Base-by-base conservation (phyloP, 2,888 invertebrate genomes). In the Protodeltote pygarga region DNA sequence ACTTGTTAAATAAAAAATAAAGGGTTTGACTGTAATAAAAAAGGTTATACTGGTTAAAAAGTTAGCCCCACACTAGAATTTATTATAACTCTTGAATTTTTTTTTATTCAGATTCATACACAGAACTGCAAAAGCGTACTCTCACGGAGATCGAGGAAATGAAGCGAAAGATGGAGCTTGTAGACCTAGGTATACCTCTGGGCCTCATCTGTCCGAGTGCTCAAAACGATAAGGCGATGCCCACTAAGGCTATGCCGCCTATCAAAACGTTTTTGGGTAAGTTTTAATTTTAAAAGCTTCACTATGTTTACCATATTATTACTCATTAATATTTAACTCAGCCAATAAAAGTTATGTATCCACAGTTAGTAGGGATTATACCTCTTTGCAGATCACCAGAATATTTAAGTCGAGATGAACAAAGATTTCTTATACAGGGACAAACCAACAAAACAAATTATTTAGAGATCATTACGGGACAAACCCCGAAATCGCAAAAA, bases 231-330 rank as follows among this genome's bases (percentile, higher is more conserved):
- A 88, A 86, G 42, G 89, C 88, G 0, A 91, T 92, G 92, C 92
- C 92, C 0, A 91, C 91, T 0, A 92, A 91, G 46, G 91, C 91
- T 9, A 91, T 92, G 92, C 92, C 92, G 0, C 92, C 92, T 0
- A 91, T 92, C 29, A 91, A 91, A 51, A 79, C 89, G 0, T 85
- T 92, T 47, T 72, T 92, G 34, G 86, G 92, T 92, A 77, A 71
- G 85, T 74, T 11, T 15, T 8, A 8, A 10, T 4, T 5, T 20
- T n/a, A 20, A 8, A 0, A 8, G 3, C 2, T 11, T 2, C 4
- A 9, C 3, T 24, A 13, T 42, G 10, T 29, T 21, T 13, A 28
- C 10, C 5, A 2, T 35, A 29, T 20, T n/a, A 3, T 13, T n/a
- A 27, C 2, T 11, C 6, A 4, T 27, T 46, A 13, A 35, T n/a